Conservation (phyloP, 2,797 vertebrate genomes). For the Schizopygopsis pylzovi region DNA sequence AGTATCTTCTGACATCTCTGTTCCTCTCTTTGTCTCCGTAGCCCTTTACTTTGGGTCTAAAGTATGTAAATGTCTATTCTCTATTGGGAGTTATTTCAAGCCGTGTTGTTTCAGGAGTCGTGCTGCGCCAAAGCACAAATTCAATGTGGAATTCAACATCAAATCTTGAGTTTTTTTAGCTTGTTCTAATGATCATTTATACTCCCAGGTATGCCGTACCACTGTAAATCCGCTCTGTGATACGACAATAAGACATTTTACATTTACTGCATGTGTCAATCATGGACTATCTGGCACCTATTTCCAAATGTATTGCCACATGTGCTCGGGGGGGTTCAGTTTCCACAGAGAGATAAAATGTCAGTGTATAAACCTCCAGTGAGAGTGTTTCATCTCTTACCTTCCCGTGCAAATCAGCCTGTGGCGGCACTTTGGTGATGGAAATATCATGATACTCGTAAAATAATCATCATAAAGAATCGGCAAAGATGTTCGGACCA, state of each 20-base stretch:
- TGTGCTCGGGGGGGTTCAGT: not conserved
- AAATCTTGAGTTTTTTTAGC: slow-evolving; percentile 35
- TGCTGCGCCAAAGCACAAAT: not conserved
- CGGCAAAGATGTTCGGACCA: too few relatives aligned
- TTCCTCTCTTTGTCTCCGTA: slow-evolving; percentile 4
- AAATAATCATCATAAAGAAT: not conserved
- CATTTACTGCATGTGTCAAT: slow-evolving; percentile 36
- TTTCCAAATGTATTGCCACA: slow-evolving; percentile 22
- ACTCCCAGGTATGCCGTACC: slow-evolving; percentile 26
- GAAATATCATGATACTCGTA: not conserved
- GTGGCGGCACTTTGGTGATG: not conserved
- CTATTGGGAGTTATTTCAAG: slow-evolving; percentile 12
- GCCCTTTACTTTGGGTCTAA: slow-evolving; percentile 5
- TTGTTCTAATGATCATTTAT: slow-evolving; percentile 33
- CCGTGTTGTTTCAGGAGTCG: not conserved
- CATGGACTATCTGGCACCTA: slow-evolving; percentile 18
- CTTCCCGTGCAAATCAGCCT: not conserved
- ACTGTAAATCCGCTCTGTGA: slow-evolving; percentile 5
- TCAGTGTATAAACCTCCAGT: not conserved
- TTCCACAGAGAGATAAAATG: slow-evolving; percentile 1
- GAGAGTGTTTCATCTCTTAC: not conserved
- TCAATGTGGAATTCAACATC: not conserved
- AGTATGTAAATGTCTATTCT: slow-evolving; percentile 22
- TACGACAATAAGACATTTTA: slow-evolving; percentile 44
- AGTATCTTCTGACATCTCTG: not conserved